Evolutionary conservation across 2,888 invertebrate species (phyloP), one percentile per base, ranked within the genome.

Genomic region (Philereme transversata): DNA sequence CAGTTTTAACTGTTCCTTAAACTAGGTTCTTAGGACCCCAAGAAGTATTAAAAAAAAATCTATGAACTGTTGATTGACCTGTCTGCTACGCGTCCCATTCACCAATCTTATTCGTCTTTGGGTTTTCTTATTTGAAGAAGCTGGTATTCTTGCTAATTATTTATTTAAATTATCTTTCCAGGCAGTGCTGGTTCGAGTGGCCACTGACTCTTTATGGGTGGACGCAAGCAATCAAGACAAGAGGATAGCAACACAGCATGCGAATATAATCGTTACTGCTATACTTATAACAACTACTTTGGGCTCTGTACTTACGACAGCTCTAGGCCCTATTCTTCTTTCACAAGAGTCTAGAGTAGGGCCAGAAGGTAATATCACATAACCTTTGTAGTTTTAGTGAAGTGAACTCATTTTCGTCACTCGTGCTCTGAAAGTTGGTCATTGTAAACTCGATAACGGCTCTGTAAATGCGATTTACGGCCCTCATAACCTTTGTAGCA

Each of bases 231-330:
- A 71, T 38, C 79, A 83, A 67, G 92, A 92, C 72, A 81, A 73
- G 60, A 73, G 72, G 61, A 85, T 88, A 65, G 90, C 92, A 4
- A 67, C 64, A 41, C 87, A 90, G 64, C 91, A 92, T 72, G 77
- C 89, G 5, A 91, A 90, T 80, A 90, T 92, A 62, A 91, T 92
- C 71, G 87, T 91, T 78, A 90, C 91, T 70, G 90, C 90, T 9
- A 88, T 91, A 65, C 69, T 92, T 0, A 61, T 88, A 78, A 91
- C 90, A 68, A 79, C 89, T 6, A 85, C 87, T 52, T 77, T 91
- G 57, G 92, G 92, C 10, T 90, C 91, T 1, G 73, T 73, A 5
- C 78, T 91, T 34, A 90, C 92, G 5, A 88, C 87, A 3, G 64
- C 76, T n/a, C 73, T 90, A 62, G 92, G 91, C 8, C 91, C 91